Evolutionary conservation across 1,140 invertebrate genomes (phyloP), one percentile per base, ranked within the genome.

Genomic region (Drosophila triauraria): DNA sequence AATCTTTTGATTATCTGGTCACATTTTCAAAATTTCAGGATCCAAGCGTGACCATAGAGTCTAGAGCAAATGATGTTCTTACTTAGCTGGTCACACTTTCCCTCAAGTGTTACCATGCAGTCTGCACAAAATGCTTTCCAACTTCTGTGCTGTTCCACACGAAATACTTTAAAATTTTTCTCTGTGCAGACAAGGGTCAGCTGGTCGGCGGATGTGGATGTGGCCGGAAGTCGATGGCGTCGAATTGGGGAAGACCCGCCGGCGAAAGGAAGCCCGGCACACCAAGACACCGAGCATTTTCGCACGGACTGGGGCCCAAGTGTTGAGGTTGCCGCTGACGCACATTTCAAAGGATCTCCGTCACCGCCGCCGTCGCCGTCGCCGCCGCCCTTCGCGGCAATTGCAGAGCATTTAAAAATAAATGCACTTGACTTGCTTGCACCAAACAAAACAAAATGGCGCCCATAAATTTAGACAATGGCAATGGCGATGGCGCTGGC

Each of bases 311-410:
- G 42, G 48, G 30, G 30, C 15, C 42, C 20, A 56, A 83, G 83
- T 87, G 83, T 83, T 87, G 83, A 87, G 83, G 84, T 78, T 87
- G 69, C 64, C 63, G 76, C 84, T 87, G 83, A 87, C 83, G 83
- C 83, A 87, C 74, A 56, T 56, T 82, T 70, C 15, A 48, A 44
- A 44, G 27, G 40, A 35, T 51, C 48, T 25, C 23, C 53, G 38
- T 20, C 48, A 20, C 23, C 53, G 38, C 15, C 35, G 59, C 60
- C 50, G 53, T 32, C 48, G 25, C 23, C 53, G 38, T 20, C 23
- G 30, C 38, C 42, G 40, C 27, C 35, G 59, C 60, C 50, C 53
- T 68, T 68, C 60, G 50, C 51, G 15, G 48, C 74, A 72, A 47
- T 63, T 56, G 47, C 42, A 42, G 76, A 65, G 74, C 69, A 82